phyloP scores from a whole-genome alignment of 92 coral and sea anemone species.

The Desmophyllum pertusum region DNA sequence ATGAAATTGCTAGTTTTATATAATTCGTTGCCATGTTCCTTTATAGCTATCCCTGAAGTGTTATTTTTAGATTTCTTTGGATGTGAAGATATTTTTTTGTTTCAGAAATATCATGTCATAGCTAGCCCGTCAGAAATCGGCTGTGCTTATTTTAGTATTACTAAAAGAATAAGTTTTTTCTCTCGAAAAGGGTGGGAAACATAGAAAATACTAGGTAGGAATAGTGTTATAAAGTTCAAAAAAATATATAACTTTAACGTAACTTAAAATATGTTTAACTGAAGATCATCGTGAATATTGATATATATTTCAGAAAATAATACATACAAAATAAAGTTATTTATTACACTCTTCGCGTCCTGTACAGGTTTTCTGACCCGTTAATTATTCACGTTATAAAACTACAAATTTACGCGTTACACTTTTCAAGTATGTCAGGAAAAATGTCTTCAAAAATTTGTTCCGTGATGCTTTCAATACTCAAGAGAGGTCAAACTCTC shows the following conservation, averaged over 20 bases:
- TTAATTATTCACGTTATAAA: neutral
- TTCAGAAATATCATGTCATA: too few species aligned
- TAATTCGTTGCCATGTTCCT: neutral
- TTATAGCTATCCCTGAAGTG: neutral
- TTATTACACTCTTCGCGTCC: neutral
- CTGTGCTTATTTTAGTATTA: neutral
- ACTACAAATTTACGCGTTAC: too few species aligned
- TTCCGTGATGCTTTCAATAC: neutral
- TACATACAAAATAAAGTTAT: neutral
- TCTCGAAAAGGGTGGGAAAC: neutral
- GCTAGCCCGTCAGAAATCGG: neutral
- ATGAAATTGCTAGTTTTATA: slow-evolving; percentile 4
- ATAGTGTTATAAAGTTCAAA: neutral
- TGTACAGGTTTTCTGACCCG: neutral
- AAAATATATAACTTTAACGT: neutral
- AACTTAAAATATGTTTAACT: neutral
- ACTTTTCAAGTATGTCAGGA: too few species aligned
- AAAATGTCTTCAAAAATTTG: too few species aligned
- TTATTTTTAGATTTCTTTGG: neutral
- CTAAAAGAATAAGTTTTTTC: neutral
- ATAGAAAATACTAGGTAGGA: neutral
- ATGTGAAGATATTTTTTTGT: neutral
- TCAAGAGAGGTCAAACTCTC: too few species aligned
- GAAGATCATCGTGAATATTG: neutral
- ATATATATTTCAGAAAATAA: neutral